Conservation (phyloP, 2,888 invertebrate genomes). For the Ophion costatus region DNA sequence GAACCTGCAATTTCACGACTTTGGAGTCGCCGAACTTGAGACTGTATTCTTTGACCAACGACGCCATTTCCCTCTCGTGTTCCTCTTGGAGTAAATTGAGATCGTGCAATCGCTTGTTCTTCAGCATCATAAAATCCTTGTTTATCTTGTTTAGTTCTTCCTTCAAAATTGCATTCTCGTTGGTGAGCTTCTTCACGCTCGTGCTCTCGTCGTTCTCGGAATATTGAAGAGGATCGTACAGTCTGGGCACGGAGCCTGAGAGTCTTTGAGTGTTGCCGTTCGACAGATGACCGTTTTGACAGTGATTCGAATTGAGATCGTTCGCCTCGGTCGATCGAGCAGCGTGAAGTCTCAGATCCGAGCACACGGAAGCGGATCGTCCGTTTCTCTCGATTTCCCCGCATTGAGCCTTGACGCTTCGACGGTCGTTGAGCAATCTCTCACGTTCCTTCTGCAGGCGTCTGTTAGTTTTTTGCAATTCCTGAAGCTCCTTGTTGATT, state of each 20-base stretch:
- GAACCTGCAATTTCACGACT: constrained; percentile 81
- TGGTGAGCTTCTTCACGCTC: constrained; percentile 84
- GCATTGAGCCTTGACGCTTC: constrained; percentile 69
- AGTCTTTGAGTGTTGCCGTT: constrained; percentile 74
- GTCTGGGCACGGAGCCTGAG: constrained; percentile 76
- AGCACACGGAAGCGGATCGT: constrained; percentile 71
- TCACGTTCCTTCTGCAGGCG: constrained; percentile 91
- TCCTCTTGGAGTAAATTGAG: constrained; percentile 86
- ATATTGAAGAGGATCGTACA: constrained; percentile 82
- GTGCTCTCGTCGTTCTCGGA: constrained; percentile 82
- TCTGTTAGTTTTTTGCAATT: constrained; percentile 90
- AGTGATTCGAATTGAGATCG: constrained; percentile 80
- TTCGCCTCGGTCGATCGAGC: constrained; percentile 81
- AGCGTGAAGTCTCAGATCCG: constrained; percentile 78
- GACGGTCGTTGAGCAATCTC: constrained; percentile 81
- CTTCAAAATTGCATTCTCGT: constrained; percentile 85
- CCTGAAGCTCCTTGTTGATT: constrained; percentile 90
- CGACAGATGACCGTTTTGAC: constrained; percentile 77
- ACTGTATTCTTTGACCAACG: constrained; percentile 81
- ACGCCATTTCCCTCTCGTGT: constrained; percentile 83
- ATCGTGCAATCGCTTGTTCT: constrained; percentile 92
- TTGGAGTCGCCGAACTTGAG: constrained; percentile 80
- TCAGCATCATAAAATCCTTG: constrained; percentile 90
- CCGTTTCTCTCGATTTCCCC: constrained; percentile 69
- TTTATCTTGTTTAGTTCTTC: constrained; percentile 90